phyloP scores from a whole-genome alignment of 2,113 vertebrate genomes.

The Tretioscincus oriximinensis region DNA sequence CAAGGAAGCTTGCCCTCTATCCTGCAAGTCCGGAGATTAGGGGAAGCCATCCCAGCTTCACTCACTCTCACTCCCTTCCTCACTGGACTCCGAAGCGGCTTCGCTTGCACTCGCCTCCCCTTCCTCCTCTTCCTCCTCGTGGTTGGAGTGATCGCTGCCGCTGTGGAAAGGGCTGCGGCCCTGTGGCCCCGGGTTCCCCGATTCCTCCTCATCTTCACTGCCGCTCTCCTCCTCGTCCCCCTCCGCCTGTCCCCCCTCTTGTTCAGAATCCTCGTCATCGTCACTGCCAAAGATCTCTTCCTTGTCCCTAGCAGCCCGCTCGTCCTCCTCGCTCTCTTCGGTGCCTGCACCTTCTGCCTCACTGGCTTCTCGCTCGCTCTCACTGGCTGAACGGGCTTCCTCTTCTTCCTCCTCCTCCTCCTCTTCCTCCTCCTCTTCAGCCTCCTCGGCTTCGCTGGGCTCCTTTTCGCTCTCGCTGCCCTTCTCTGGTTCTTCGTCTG shows the following conservation, averaged over 20 bases:
- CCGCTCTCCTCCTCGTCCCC: slow-evolving; percentile 70
- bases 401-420: slow-evolving; percentile 57
- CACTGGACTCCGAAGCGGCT: slow-evolving; percentile 80
- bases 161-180: slow-evolving; percentile 77
- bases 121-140: slow-evolving; percentile 63
- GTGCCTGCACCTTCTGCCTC: slow-evolving; percentile 61
- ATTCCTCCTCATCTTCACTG: slow-evolving; percentile 63
- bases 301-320: slow-evolving; percentile 81
- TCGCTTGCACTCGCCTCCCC: slow-evolving; percentile 79
- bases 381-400: slow-evolving; percentile 75
- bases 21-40: too few relatives aligned
- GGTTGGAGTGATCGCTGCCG: slow-evolving; percentile 82
- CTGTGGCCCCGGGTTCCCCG: slow-evolving; percentile 39
- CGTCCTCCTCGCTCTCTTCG: slow-evolving; percentile 78
- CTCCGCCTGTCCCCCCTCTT: neutral
- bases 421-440: slow-evolving; percentile 75
- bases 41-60: slow-evolving; percentile 40
- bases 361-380: slow-evolving; percentile 56
- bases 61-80: slow-evolving; percentile 81
- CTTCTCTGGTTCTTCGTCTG: slow-evolving; percentile 86
- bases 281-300: slow-evolving; percentile 94
- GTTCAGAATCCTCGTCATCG: slow-evolving; percentile 67
- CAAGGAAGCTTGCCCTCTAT: fast-evolving
- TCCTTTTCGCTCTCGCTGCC: slow-evolving; percentile 80
- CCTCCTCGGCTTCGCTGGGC: slow-evolving; percentile 75